Evolutionary conservation across 1,140 invertebrate species (phyloP), one percentile per base, ranked within the genome.

Genomic region (Forficula auricularia): DNA sequence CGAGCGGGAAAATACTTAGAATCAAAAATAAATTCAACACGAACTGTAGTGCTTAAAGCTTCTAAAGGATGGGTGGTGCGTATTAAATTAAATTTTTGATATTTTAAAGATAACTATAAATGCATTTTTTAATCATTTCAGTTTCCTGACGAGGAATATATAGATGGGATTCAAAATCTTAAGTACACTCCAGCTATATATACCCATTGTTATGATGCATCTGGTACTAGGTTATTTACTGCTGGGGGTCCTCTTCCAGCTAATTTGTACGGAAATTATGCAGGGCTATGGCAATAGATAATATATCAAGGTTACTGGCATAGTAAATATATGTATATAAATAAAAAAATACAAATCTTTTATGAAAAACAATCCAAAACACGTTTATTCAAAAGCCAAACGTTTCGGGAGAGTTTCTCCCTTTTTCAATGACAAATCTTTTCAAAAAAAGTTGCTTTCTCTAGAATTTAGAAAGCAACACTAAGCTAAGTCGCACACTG

Each of bases 141-240:
- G 80, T 84, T 82, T 61, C 80, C 81, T 0, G 81, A 85, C 53
- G 82, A 87, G 56, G 82, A 87, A 51, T 71, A 64, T 36, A 71
- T 77, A 47, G 81, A 86, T 47, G 79, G 79, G 31, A 75, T 80
- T 52, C 79, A 82, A 62, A 80, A 84, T 51, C 73, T 81, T 1
- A 85, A 86, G 59, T 86, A 89, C 57, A 81, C 82, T 14, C 85
- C 89, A 35, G 89, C 90, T 12, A 89, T 95, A 54, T 97, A 96
- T 58, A 94, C 90, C 1, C 91, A 96, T 57, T 90, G 86, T 59
- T 95, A 94, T 59, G 90, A 97, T 63, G 73, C 75, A 48, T 86
- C 79, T 38, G 87, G 88, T 16, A 92, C 87, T 6, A 63, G 87
- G 44, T 64, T 97, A 3, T 96, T 97, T 66, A 80, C 88, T 1